Base-by-base conservation (phyloP, 2,888 invertebrate genomes). In the Saturnia pavonia region DNA sequence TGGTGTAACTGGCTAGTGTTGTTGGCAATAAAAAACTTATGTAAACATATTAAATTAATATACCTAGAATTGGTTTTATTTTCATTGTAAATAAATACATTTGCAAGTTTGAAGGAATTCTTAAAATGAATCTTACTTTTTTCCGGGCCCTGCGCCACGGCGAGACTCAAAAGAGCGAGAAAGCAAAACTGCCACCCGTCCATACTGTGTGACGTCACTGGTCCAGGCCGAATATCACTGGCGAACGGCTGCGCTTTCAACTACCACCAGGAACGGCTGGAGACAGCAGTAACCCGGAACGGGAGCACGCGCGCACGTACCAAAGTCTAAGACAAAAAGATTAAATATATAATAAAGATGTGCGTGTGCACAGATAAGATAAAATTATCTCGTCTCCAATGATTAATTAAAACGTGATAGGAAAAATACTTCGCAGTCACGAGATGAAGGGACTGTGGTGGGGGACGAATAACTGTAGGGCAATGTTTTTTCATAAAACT, bases 371-470 rank as follows among this genome's bases (percentile, higher is more conserved):
- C 34, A 75, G 90, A 89, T 91, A 90, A 91, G 91, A 90, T 90
- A 89, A 82, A 72, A 76, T 88, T 88, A 90, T 90, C 88, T 79
- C 73, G 76, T 79, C 77, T 78, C 72, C 78, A 80, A 78, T 89
- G 88, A 90, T 90, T 88, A 89, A 88, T 88, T 87, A 84, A 79
- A 60, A 60, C 57, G 82, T 77, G 86, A 83, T 89, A 90, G 91
- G 91, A 91, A 90, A 91, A 91, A 86, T 83, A 91, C 88, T 85
- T 80, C 69, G 80, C 71, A 78, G 88, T 92, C 92, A 92, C 92
- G 92, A 91, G 92, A 88, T 85, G 84, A 82, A 77, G 74, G 76
- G 76, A 71, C 66, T 6, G 70, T 73, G 73, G 80, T 77, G 78
- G 77, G 79, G 79, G 70, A 63, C 40, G 40, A 4, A n/a, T 2